Conservation (phyloP, 2,797 vertebrate genomes). For the Sternotherus odoratus region DNA sequence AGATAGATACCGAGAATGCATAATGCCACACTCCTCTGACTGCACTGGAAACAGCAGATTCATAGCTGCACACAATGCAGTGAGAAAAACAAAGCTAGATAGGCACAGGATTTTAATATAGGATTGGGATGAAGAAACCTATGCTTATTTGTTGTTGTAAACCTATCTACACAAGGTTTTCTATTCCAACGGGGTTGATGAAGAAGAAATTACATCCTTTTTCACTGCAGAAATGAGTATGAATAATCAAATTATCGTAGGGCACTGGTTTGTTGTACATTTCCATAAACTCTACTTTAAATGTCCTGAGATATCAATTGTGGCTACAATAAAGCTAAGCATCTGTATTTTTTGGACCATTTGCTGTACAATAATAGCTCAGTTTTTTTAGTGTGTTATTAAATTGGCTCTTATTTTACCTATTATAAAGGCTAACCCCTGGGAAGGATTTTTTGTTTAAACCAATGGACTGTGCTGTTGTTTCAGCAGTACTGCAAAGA, state of each 20-base stretch:
- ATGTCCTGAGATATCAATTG: background rate
- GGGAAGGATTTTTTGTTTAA: background rate
- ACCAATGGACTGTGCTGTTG: background rate
- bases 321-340: slow-evolving; percentile 10
- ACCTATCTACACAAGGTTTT: background rate
- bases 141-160: background rate
- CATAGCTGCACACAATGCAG: background rate
- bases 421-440: background rate
- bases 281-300: slow-evolving; percentile 28
- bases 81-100: background rate
- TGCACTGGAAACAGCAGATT: background rate
- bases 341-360: slow-evolving; percentile 14
- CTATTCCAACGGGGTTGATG: background rate
- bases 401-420: background rate
- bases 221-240: background rate
- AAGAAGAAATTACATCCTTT: background rate
- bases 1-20: background rate
- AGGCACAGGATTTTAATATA: background rate
- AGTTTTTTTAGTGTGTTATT: background rate
- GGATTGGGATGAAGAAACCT: background rate
- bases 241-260: slow-evolving; percentile 26
- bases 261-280: background rate
- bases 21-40: background rate
- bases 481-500: background rate
- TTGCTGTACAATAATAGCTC: background rate